Evolutionary conservation across 2,797 vertebrate species (phyloP).

Genomic region (Lacerta viridis): DNA sequence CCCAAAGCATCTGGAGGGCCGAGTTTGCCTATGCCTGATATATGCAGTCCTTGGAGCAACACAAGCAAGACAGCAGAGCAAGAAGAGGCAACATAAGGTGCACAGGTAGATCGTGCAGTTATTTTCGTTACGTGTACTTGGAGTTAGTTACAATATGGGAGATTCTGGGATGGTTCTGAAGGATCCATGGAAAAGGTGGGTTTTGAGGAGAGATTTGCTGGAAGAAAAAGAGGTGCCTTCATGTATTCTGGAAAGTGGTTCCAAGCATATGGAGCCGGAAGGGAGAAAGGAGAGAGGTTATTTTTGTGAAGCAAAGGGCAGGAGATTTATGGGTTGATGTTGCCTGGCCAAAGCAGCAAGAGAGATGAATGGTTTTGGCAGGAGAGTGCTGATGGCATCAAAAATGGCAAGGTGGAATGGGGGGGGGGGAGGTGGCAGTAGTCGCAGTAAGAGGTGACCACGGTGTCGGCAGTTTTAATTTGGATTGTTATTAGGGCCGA

Average conservation of each 20-base stretch:
- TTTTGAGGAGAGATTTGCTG: background rate
- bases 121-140: background rate
- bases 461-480: background rate
- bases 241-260: background rate
- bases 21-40: no score
- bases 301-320: background rate
- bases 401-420: background rate
- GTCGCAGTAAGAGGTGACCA: background rate
- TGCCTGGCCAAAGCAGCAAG: background rate
- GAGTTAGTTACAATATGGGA: background rate
- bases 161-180: background rate
- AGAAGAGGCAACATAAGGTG: no score
- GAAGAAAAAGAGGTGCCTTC: background rate
- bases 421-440: background rate
- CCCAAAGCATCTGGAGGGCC: no score
- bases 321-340: no score
- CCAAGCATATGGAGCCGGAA: background rate
- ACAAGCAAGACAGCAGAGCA: background rate
- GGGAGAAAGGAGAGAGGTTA: background rate
- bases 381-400: background rate
- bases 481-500: background rate
- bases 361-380: background rate
- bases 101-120: background rate
- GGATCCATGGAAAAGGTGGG: background rate
- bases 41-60: background rate